Percentiles rank a stretch among this genome's conserved stretches.
These are phyloP conservation scores for Pocillopora verrucosa DNA, from an alignment of 64 coral and sea anemone genomes.

Conservation along the genomic window DNA sequence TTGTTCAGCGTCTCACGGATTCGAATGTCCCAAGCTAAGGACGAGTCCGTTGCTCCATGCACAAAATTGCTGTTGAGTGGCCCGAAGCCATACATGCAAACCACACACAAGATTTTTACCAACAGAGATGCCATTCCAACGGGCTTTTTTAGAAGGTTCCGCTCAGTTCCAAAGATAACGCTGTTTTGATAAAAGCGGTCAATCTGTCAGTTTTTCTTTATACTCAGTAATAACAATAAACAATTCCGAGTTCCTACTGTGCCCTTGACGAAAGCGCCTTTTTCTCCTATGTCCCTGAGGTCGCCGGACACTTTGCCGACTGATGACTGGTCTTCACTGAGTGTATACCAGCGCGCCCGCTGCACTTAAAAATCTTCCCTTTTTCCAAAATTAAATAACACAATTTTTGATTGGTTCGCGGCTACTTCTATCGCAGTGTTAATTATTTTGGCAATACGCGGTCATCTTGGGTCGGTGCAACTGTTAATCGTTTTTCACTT, in stretches of 20 bases:
- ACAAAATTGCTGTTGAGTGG: not conserved
- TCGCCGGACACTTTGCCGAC: not conserved
- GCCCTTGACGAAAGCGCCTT: constrained; percentile 11
- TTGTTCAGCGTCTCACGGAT: not conserved
- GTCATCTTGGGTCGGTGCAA: constrained; percentile 37
- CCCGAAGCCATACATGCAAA: not conserved
- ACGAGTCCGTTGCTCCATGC: not conserved
- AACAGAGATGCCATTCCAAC: not conserved
- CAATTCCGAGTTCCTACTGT: constrained; percentile 7
- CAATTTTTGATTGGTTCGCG: constrained; percentile 66
- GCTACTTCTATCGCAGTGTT: constrained; percentile 59
- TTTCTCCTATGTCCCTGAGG: not conserved
- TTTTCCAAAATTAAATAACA: constrained; percentile 52
- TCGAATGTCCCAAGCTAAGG: constrained; percentile 5
- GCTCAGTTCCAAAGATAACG: not conserved
- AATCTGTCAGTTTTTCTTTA: constrained; percentile 12
- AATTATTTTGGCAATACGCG: constrained; percentile 73
- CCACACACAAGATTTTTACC: not conserved
- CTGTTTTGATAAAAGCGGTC: constrained; percentile 7
- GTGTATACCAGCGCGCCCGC: constrained; percentile 17
- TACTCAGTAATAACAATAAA: constrained; percentile 23
- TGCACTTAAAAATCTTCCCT: constrained; percentile 39
- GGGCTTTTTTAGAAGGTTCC: not conserved
- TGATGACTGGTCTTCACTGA: constrained; percentile 35
- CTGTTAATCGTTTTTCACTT: constrained; percentile 42